phyloP scores from a whole-genome alignment of 2,113 vertebrate genomes.

The Seriola aureovittata region DNA sequence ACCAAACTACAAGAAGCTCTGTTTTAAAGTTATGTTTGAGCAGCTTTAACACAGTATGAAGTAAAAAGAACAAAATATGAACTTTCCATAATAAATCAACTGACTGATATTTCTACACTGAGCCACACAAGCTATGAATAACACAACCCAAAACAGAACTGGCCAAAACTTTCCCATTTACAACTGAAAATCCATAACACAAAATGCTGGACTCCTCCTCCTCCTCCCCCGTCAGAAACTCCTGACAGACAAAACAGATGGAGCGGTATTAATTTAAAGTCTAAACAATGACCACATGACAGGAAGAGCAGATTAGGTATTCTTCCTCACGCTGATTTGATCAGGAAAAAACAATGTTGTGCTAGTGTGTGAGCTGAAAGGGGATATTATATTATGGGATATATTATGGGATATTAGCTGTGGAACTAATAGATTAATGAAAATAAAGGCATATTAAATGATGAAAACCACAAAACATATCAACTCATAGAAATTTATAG shows the following conservation, averaged over 20 bases:
- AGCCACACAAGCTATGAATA: neutral
- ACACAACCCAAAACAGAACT: neutral
- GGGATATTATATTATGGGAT: neutral
- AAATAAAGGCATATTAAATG: neutral
- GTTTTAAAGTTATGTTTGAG: neutral
- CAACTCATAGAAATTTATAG: neutral
- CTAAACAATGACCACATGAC: conserved; percentile 75
- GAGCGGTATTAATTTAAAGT: conserved; percentile 62
- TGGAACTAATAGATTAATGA: neutral
- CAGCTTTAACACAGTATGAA: neutral
- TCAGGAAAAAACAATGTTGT: conserved; percentile 67
- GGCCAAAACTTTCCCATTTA: neutral
- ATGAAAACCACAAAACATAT: neutral
- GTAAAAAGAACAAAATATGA: neutral
- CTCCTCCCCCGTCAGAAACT: conserved; percentile 5
- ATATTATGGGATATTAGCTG: neutral
- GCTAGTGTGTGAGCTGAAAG: conserved; percentile 28
- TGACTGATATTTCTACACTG: neutral
- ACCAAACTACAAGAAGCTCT: neutral
- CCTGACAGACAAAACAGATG: conserved; percentile 74
- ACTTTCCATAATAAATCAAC: neutral
- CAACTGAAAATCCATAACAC: neutral
- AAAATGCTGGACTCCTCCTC: neutral
- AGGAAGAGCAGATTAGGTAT: conserved; percentile 73
- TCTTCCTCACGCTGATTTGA: conserved; percentile 71